Base-by-base conservation (phyloP, 2,113 vertebrate species). In the Callopanchax toddi region DNA sequence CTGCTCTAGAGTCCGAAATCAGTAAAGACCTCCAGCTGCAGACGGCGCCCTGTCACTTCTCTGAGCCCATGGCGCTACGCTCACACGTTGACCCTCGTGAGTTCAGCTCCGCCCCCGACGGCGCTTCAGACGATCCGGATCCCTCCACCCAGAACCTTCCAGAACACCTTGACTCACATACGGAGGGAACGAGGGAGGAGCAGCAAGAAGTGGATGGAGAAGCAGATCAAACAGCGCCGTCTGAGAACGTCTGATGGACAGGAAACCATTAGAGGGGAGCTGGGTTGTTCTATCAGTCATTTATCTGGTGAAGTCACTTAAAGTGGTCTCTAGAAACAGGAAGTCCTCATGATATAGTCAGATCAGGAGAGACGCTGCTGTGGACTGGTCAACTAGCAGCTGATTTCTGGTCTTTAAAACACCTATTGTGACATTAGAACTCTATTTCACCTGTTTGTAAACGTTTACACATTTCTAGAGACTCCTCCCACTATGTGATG, bases 151-250 rank as follows among this genome's bases (percentile, higher is more conserved):
- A 93, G 83, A 95, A 95, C 89, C 63, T 65, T 76, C 69, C 77
- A 62, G 78, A 93, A 94, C 82, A 91, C 86, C 91, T 82, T 81
- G 92, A 95, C 74, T 90, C 93, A 73, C 93, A 91, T 82, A 71
- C 67, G n/a, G 76, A 36, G 46, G 52, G 43, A 32, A 22, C 6
- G 5, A 67, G 20, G 12, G 43, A 54, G 23, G 54, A 55, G 42
- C 37, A 7, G 3, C 50, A n/a, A 68, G 36, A 49, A n/a, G 53
- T 1, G 43, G 34, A 36, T 21, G 60, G 34, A n/a, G 58, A 61
- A 5, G 22, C 6, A 6, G 17, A 15, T 39, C 64, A 51, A 53
- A 57, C 90, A 76, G 94, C 94, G 76, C 84, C 94, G 76, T 87
- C 95, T 36, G 93, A 94, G 71, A 92, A 91, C 1, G 64, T 61